Percentiles rank a stretch among this genome's conserved stretches.
These are phyloP conservation scores for Chalcosyrphus nemorum DNA, from an alignment of 2,888 invertebrate genomes.

Conservation along the genomic window DNA sequence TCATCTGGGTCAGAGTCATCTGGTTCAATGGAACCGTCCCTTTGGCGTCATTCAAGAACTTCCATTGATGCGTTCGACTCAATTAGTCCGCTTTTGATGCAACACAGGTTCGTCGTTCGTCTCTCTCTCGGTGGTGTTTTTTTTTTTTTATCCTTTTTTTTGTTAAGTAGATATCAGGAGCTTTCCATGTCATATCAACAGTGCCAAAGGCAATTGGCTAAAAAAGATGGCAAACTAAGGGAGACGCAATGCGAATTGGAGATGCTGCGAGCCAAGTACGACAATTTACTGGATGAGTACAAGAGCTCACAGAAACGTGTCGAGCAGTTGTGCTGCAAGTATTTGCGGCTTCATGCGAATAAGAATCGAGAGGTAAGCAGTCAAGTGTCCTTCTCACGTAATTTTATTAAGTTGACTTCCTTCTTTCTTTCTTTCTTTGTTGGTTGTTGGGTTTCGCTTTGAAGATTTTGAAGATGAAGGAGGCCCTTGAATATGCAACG, in stretches of 20 bases:
- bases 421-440: not conserved
- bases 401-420: slow-evolving; percentile 9
- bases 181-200: slow-evolving; percentile 77
- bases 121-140: no score
- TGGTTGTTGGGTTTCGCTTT: not conserved
- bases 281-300: slow-evolving; percentile 76
- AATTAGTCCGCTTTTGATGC: slow-evolving; percentile 79
- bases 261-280: slow-evolving; percentile 76
- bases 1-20: slow-evolving; percentile 69
- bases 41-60: slow-evolving; percentile 67
- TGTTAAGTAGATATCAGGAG: slow-evolving; percentile 77
- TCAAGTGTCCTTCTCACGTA: not conserved
- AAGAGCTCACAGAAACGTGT: slow-evolving; percentile 76
- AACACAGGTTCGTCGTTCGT: slow-evolving; percentile 76
- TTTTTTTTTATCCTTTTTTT: not conserved
- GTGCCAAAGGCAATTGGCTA: slow-evolving; percentile 77
- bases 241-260: slow-evolving; percentile 76
- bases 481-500: slow-evolving; percentile 76
- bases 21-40: slow-evolving; percentile 51
- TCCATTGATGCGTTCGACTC: slow-evolving; percentile 75
- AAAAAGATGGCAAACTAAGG: slow-evolving; percentile 77
- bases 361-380: slow-evolving; percentile 77
- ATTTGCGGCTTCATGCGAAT: slow-evolving; percentile 76
- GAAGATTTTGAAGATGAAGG: slow-evolving; percentile 75
- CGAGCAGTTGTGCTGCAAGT: slow-evolving; percentile 76